Evolutionary conservation across 2,888 invertebrate genomes (phyloP).

Genomic region (Eutolmus rufibarbis): DNA sequence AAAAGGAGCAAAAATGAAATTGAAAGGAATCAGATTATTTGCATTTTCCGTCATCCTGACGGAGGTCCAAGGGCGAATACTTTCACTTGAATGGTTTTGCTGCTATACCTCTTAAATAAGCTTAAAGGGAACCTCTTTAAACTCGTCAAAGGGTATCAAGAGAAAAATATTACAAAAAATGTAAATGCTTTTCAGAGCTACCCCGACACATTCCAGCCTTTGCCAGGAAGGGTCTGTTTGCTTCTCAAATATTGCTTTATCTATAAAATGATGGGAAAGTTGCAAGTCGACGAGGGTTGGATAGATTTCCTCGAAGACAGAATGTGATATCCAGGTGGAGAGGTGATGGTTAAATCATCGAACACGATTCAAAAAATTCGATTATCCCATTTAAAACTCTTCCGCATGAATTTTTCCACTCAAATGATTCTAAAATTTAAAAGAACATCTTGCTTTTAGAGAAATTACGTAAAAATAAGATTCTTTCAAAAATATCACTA

Average conservation of each 20-base stretch:
- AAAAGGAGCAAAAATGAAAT: not conserved
- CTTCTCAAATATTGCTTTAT: slow-evolving; percentile 19
- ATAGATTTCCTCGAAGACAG: not conserved
- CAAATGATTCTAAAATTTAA: not conserved
- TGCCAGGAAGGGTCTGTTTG: slow-evolving; percentile 4
- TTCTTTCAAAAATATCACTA: not conserved
- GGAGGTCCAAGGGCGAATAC: not conserved
- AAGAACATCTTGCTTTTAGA: not conserved
- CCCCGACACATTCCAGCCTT: not conserved
- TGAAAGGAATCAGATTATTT: not conserved
- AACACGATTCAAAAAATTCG: slow-evolving; percentile 5
- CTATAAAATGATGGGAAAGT: not conserved
- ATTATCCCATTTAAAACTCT: not conserved
- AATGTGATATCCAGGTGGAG: not conserved
- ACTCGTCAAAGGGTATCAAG: slow-evolving; percentile 15
- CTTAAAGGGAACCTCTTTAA: slow-evolving; percentile 7
- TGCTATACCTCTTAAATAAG: slow-evolving; percentile 2
- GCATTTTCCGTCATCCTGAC: not conserved
- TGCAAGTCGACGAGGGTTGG: not conserved
- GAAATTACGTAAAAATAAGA: not conserved
- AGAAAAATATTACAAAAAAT: not conserved
- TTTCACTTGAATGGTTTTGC: not conserved
- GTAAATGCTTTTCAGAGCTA: not conserved
- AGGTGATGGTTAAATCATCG: slow-evolving; percentile 9
- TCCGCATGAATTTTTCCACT: not conserved